A percentile compares a stretch with the other conserved stretches of the same genome.
Evolutionary conservation across 2,113 vertebrate species (phyloP).

Genomic region (Notothenia coriiceps): DNA sequence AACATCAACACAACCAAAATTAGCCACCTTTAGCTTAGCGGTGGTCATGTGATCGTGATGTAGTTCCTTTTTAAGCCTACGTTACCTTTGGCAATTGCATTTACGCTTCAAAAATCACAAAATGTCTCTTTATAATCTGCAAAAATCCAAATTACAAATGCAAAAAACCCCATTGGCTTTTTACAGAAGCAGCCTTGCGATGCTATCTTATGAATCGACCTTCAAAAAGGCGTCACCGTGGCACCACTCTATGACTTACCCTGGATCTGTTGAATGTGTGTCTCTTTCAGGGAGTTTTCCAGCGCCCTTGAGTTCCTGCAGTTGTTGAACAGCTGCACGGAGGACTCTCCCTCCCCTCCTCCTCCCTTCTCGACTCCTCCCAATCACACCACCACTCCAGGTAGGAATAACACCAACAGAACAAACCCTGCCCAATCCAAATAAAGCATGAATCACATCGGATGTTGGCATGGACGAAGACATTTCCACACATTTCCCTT

Average conservation of each 20-base stretch:
- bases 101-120: too few species aligned
- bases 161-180: too few species aligned
- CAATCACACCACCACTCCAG: constrained; percentile 79
- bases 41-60: too few species aligned
- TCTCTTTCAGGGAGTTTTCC: constrained; percentile 89
- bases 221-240: too few species aligned
- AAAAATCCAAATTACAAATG: too few species aligned
- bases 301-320: constrained; percentile 92
- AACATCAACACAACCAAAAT: too few species aligned
- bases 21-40: too few species aligned
- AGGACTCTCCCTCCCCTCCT: constrained; percentile 79
- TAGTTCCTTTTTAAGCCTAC: too few species aligned
- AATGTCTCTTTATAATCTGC: too few species aligned
- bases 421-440: not conserved
- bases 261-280: not conserved
- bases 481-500: not conserved
- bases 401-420: constrained; percentile 53
- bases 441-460: constrained; percentile 3
- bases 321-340: constrained; percentile 92
- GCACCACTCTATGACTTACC: not conserved
- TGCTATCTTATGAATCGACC: too few species aligned
- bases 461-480: not conserved
- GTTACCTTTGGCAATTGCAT: too few species aligned
- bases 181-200: too few species aligned
- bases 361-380: constrained; percentile 79